Percentiles rank a stretch among this genome's conserved stretches.
phyloP scores from a whole-genome alignment of 1,140 invertebrate species.

The Leptoteleia sp. region DNA sequence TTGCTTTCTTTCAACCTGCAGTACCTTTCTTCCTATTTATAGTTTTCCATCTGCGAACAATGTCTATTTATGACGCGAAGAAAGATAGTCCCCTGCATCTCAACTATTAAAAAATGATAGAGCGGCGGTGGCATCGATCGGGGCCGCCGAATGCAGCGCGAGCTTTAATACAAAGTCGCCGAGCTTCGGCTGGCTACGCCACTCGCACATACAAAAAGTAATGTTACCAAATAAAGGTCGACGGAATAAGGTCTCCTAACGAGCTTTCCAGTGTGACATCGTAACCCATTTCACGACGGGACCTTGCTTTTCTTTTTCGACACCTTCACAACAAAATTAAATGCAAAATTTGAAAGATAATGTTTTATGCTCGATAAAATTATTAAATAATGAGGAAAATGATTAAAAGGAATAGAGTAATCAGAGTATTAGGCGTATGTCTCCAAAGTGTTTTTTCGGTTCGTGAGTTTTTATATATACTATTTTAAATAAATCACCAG shows the following conservation, averaged over 20 bases:
- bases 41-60: slow-evolving; percentile 24
- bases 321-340: no score
- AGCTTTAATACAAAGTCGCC: slow-evolving; percentile 51
- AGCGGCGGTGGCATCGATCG: slow-evolving; percentile 48
- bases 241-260: slow-evolving; percentile 56
- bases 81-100: slow-evolving; percentile 34
- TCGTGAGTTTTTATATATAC: no score
- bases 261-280: slow-evolving; percentile 56
- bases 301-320: no score
- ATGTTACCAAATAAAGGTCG: slow-evolving; percentile 47
- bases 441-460: no score
- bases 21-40: slow-evolving; percentile 30
- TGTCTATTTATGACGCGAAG: slow-evolving; percentile 52
- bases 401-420: no score
- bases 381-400: no score
- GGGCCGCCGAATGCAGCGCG: slow-evolving; percentile 20
- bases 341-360: no score
- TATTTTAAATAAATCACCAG: no score
- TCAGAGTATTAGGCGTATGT: no score
- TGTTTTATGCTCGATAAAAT: no score
- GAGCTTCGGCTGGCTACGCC: slow-evolving; percentile 30
- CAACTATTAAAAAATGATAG: slow-evolving; percentile 56
- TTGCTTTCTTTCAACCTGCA: slow-evolving; percentile 4
- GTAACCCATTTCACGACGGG: slow-evolving; percentile 42
- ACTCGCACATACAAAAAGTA: slow-evolving; percentile 51